These are phyloP conservation scores for Dromiciops gliroides DNA, from an alignment of 2,113 vertebrate genomes.

Conservation along the genomic window DNA sequence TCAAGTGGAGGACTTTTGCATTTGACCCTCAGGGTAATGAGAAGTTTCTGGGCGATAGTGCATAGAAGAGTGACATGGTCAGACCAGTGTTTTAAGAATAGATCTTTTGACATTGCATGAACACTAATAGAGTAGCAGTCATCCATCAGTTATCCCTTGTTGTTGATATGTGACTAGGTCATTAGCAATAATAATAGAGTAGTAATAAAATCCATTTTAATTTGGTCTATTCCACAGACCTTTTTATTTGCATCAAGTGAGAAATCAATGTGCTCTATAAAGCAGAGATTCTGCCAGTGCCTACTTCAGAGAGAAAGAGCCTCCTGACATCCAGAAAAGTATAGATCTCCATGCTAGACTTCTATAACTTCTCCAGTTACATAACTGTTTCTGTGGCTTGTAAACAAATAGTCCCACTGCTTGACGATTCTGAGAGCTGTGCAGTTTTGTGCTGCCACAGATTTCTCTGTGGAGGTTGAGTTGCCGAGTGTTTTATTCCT, in stretches of 20 bases:
- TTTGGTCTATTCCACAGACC: not conserved
- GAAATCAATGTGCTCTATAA: slow-evolving; percentile 19
- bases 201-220: not conserved
- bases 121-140: not conserved
- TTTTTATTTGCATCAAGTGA: slow-evolving; percentile 11
- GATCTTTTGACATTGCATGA: not conserved
- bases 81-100: not conserved
- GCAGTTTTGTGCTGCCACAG: slow-evolving; percentile 63
- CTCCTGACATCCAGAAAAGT: slow-evolving; percentile 46
- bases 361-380: slow-evolving; percentile 67
- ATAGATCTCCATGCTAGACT: slow-evolving; percentile 16
- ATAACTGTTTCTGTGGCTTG: slow-evolving; percentile 69
- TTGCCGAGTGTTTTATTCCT: slow-evolving; percentile 73
- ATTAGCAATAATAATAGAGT: not conserved
- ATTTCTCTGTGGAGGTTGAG: slow-evolving; percentile 70
- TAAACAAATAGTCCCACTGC: slow-evolving; percentile 74
- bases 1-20: not conserved
- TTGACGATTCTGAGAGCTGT: slow-evolving; percentile 70
- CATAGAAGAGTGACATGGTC: not conserved
- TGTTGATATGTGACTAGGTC: not conserved
- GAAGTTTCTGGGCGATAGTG: not conserved
- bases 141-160: not conserved
- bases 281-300: slow-evolving; percentile 8
- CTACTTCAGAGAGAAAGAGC: slow-evolving; percentile 39
- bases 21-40: not conserved